Percentiles rank a stretch among this genome's conserved stretches.
Conservation (phyloP, 1,140 invertebrate genomes). For the Eciton burchellii region DNA sequence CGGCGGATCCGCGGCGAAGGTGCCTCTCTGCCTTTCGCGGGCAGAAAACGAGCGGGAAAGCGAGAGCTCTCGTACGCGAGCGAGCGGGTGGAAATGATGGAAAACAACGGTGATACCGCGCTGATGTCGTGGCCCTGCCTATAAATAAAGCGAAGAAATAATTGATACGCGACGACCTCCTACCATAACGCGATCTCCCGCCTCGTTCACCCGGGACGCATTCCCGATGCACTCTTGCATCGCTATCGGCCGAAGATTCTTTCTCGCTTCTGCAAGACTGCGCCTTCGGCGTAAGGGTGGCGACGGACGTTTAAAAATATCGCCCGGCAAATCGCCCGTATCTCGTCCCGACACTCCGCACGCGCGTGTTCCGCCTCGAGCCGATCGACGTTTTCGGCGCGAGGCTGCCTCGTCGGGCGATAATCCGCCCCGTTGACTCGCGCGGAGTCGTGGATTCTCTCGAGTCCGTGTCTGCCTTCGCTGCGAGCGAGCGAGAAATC, state of each 20-base stretch:
- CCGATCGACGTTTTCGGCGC: neutral
- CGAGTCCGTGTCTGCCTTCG: no score
- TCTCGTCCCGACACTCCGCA: conserved; percentile 8
- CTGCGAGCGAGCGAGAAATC: no score
- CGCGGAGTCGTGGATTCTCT: no score
- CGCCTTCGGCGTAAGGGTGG: conserved; percentile 56
- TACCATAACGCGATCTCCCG: conserved; percentile 7
- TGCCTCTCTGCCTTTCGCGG: no score
- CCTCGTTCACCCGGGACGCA: conserved; percentile 10
- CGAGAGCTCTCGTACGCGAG: conserved; percentile 9
- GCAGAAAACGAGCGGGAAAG: conserved; percentile 19
- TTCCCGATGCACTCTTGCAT: conserved; percentile 73
- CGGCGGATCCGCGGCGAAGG: no score
- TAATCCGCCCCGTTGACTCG: neutral
- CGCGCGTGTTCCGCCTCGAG: neutral
- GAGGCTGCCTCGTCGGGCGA: neutral
- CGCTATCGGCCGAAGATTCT: conserved; percentile 68
- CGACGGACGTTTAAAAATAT: conserved; percentile 75
- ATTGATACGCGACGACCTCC: conserved; percentile 78
- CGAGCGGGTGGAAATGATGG: conserved; percentile 68
- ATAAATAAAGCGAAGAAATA: conserved; percentile 81
- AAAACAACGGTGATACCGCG: conserved; percentile 80
- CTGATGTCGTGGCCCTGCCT: conserved; percentile 78
- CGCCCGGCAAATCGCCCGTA: conserved; percentile 62
- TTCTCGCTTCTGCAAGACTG: conserved; percentile 35